A percentile compares a stretch with the other conserved stretches of the same genome.
phyloP scores from a whole-genome alignment of 1,140 invertebrate species.

The Lepidotrigona ventralis region DNA sequence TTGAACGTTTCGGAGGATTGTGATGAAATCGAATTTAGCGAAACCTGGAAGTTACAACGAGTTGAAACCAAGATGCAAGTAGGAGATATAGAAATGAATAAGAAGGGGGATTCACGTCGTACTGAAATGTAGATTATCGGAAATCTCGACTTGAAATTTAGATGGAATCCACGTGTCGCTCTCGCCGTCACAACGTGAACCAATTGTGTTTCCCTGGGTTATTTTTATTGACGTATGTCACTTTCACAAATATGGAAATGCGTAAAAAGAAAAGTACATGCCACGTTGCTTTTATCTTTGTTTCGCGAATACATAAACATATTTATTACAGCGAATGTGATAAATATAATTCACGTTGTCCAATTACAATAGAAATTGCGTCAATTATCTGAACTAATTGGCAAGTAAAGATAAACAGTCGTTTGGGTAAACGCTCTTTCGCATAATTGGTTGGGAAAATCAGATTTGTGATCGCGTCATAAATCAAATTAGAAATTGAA shows the following conservation, averaged over 20 bases:
- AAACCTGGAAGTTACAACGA: not conserved
- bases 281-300: not conserved
- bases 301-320: not conserved
- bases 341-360: no score
- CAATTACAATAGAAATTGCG: no score
- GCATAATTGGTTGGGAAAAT: no score
- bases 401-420: no score
- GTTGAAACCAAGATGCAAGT: not conserved
- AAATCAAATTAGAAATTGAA: no score
- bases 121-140: not conserved
- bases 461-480: no score
- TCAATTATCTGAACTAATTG: no score
- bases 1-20: not conserved
- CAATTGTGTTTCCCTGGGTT: not conserved
- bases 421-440: no score
- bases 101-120: not conserved
- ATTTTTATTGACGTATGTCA: slow-evolving; percentile 14
- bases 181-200: not conserved
- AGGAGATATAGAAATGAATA: not conserved
- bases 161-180: not conserved
- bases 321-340: not conserved
- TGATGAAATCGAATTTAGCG: not conserved
- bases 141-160: slow-evolving; percentile 20
- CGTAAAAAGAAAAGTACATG: not conserved
- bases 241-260: not conserved